Evolutionary conservation across 1,140 invertebrate species (phyloP).

Genomic region (Tetranychus urticae): DNA sequence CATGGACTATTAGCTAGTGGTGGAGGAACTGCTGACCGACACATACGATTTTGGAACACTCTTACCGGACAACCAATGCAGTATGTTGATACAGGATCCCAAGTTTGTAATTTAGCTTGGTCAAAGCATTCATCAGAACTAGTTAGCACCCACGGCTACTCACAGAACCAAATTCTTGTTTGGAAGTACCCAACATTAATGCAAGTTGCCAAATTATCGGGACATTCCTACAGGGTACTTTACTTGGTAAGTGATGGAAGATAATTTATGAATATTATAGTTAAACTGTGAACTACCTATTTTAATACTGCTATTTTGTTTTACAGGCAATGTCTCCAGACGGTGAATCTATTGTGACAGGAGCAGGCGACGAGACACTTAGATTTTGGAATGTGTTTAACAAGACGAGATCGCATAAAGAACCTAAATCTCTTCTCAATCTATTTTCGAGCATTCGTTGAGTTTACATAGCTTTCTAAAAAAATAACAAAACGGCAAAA

Average conservation of each 20-base stretch:
- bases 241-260: conserved; percentile 38
- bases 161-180: conserved; percentile 95
- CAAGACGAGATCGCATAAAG: conserved; percentile 76
- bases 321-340: conserved; percentile 78
- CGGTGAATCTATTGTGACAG: conserved; percentile 96
- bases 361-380: conserved; percentile 93
- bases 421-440: conserved; percentile 87
- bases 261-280: background rate
- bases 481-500: too few relatives aligned
- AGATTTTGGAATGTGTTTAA: conserved; percentile 99
- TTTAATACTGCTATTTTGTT: background rate
- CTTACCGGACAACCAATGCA: conserved; percentile 97
- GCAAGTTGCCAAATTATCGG: conserved; percentile 91
- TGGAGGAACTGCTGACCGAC: conserved; percentile 93
- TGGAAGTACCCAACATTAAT: conserved; percentile 97
- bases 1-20: conserved; percentile 90
- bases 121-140: conserved; percentile 94
- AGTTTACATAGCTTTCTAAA: background rate
- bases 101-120: conserved; percentile 96
- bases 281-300: background rate
- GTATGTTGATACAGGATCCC: conserved; percentile 93
- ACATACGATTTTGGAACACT: conserved; percentile 97
- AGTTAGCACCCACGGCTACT: conserved; percentile 96
- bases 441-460: conserved; percentile 69
- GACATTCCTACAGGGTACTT: conserved; percentile 87